Evolutionary conservation across 2,888 invertebrate species (phyloP).

Genomic region (Xestoiulus laeticollis): DNA sequence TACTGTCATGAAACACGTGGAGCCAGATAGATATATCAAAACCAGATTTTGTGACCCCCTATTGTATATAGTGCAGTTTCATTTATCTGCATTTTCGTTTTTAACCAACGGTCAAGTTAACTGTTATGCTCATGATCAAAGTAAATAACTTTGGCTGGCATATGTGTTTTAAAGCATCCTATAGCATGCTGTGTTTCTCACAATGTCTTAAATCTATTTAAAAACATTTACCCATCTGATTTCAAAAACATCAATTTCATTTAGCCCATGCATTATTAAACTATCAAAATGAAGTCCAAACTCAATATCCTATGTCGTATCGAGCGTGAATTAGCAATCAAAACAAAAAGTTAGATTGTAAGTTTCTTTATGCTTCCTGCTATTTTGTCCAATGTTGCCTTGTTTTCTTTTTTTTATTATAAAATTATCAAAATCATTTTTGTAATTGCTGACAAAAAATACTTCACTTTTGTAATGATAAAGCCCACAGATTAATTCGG

Average conservation of each 20-base stretch:
- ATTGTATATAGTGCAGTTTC: slow-evolving; percentile 1
- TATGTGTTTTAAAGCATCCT: neutral
- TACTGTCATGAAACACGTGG: too few relatives aligned
- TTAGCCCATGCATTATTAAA: neutral
- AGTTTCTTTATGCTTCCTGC: neutral
- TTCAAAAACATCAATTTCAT: neutral
- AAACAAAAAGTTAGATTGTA: neutral
- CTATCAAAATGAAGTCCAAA: neutral
- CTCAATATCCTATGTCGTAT: neutral
- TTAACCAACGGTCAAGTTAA: slow-evolving; percentile 20
- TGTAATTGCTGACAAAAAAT: too few relatives aligned
- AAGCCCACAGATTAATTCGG: too few relatives aligned
- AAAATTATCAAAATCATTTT: neutral
- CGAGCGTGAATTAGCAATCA: neutral
- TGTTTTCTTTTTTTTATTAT: neutral
- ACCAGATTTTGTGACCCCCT: neutral
- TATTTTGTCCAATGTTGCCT: neutral
- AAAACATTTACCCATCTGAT: neutral
- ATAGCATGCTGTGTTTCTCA: neutral
- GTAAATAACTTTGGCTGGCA: neutral
- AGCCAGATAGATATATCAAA: too few relatives aligned
- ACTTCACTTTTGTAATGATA: too few relatives aligned
- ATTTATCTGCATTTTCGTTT: neutral
- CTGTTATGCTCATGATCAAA: neutral
- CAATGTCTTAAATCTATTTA: neutral